A percentile compares a stretch with the other conserved stretches of the same genome.
phyloP scores from a whole-genome alignment of 2,113 vertebrate species.

The Rafetus swinhoei region DNA sequence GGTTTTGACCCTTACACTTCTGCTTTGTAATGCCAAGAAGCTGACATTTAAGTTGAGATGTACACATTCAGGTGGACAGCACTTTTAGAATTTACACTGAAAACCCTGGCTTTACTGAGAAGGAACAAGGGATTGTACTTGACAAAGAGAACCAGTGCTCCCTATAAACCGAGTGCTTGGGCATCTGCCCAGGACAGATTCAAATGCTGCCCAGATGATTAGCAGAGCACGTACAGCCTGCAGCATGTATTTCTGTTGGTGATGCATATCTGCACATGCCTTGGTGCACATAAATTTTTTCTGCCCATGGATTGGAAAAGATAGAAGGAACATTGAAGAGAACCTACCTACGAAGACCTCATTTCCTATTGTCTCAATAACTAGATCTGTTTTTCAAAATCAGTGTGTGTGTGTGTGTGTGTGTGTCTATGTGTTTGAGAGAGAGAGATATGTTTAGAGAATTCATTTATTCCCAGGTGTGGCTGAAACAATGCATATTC shows the following conservation, averaged over 20 bases:
- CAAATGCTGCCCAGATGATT: no score
- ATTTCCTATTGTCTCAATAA: no score
- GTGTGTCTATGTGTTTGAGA: no score
- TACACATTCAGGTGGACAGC: neutral
- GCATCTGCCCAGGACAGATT: no score
- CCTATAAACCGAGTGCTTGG: no score
- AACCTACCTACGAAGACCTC: neutral
- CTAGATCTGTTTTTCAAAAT: neutral
- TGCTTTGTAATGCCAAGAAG: slow-evolving; percentile 25
- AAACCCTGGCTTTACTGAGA: neutral
- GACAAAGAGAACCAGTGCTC: fast-evolving
- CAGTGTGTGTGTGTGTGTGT: neutral
- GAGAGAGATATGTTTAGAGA: neutral
- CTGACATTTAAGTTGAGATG: neutral
- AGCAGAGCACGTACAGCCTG: no score
- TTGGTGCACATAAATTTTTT: no score
- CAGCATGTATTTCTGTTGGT: no score
- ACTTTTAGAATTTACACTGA: fast-evolving
- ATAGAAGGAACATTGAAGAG: no score
- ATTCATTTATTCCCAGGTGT: neutral
- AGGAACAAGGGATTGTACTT: neutral
- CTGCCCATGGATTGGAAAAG: no score
- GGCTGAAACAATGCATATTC: neutral
- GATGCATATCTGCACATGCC: no score
- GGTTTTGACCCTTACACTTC: neutral